These are phyloP conservation scores for Orchesella cincta DNA, from an alignment of 1,140 invertebrate genomes.

Conservation along the genomic window DNA sequence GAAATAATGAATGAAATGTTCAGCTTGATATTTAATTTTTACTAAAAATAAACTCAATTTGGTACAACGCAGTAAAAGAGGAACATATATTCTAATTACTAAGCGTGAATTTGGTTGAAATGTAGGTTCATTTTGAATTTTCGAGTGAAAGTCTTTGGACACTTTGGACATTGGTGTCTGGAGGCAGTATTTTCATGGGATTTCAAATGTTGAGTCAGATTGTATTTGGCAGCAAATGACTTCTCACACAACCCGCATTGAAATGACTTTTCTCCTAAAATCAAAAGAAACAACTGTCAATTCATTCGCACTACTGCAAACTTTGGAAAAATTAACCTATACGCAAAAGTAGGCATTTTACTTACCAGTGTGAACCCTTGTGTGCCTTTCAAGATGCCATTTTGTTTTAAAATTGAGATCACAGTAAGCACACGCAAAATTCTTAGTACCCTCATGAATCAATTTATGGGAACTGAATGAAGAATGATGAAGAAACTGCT, in stretches of 20 bases:
- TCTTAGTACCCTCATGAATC: conserved; percentile 52
- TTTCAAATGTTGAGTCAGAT: conserved; percentile 57
- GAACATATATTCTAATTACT: too few relatives aligned
- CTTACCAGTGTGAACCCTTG: conserved; percentile 49
- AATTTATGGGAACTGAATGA: conserved; percentile 56
- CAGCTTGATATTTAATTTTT: too few relatives aligned
- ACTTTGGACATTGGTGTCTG: neutral
- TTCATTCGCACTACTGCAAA: neutral
- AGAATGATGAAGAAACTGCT: conserved; percentile 69
- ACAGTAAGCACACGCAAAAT: conserved; percentile 52
- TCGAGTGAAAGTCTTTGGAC: neutral
- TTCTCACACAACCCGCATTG: conserved; percentile 49
- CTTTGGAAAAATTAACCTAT: neutral
- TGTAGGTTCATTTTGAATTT: conserved; percentile 1
- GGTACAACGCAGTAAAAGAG: too few relatives aligned
- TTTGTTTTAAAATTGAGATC: conserved; percentile 50
- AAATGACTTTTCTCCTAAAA: conserved; percentile 37
- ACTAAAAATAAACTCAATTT: too few relatives aligned
- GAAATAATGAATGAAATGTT: too few relatives aligned
- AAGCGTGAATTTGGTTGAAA: neutral
- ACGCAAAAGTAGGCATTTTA: neutral
- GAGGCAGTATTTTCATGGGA: neutral
- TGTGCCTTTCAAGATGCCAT: conserved; percentile 51
- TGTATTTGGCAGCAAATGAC: conserved; percentile 62
- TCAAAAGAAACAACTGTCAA: conserved; percentile 24